Conservation (phyloP, 2,888 invertebrate genomes). For the Rhingia rostrata region DNA sequence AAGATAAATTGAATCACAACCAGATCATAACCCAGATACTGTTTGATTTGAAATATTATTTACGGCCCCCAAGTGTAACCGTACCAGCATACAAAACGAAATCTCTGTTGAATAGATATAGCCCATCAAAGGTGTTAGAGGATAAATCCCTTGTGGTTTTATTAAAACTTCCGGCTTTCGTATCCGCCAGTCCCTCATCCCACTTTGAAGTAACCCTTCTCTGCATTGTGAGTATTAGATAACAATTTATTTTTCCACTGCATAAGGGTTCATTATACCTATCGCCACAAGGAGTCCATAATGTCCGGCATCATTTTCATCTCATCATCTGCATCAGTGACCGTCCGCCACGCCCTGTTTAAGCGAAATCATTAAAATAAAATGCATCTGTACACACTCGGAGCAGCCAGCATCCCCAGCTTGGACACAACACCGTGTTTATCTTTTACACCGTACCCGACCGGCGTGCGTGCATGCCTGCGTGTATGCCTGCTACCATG, state of each 20-base stretch:
- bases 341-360: conserved; percentile 62
- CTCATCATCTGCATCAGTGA: conserved; percentile 64
- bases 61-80: conserved; percentile 52
- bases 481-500: conserved; percentile 50
- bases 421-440: conserved; percentile 30
- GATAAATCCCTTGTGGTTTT: conserved; percentile 37
- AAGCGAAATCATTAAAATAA: conserved; percentile 68
- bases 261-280: conserved; percentile 57
- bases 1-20: conserved; percentile 22
- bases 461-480: neutral
- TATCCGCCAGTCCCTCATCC: neutral
- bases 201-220: conserved; percentile 41
- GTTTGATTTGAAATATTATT: conserved; percentile 40
- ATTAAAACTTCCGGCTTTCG: conserved; percentile 56
- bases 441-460: conserved; percentile 39
- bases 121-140: conserved; percentile 41
- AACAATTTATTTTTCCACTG: conserved; percentile 54
- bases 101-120: conserved; percentile 50
- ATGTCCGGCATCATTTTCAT: conserved; percentile 50
- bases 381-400: conserved; percentile 40
- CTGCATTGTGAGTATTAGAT: conserved; percentile 10
- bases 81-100: conserved; percentile 13
- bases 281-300: conserved; percentile 21
- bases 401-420: conserved; percentile 13
- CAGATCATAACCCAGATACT: conserved; percentile 40